Evolutionary conservation across 1,140 invertebrate genomes (phyloP), one percentile per base, ranked within the genome.

Genomic region (Pogonognathellus flavescens): DNA sequence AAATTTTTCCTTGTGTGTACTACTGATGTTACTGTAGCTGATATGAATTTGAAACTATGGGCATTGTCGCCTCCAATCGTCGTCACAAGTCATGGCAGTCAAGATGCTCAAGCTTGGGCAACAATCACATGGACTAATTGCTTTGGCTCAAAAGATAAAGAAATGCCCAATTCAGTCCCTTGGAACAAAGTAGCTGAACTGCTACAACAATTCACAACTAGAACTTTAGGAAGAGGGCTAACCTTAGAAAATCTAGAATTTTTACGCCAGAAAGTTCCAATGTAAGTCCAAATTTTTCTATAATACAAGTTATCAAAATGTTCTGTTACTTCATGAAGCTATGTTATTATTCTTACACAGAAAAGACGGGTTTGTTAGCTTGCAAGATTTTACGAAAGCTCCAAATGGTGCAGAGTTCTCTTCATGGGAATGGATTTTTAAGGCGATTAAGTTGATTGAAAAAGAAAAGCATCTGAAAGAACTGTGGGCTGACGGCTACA

Each of bases 391-490:
- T 50, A 31, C 70, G 6, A 76, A 76, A n/a, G 31, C 41, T 9
- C 25, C 11, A 11, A 18, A 18, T 55, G 80, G 53, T 22, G n/a
- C 4, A 62, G 57, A 49, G 7, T 82, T 82, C 9, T 57, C 81
- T 0, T 49, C 60, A n/a, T 82, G 81, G 81, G 81, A 82, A 41
- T 82, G 81, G 81, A 31, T 62, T 41, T 82, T 41, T 13, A 49
- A 41, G 14, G 59, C 31, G 4, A 8, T 82, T 0, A 62, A 82
- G 41, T 16, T 82, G 10, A 62, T 81, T 20, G 80, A 81, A 57
- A 76, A 76, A 31, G 70, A 76, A 76, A 81, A 81, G 80, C 20
- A 55, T 20, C 18, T 81, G 9, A 81, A 81, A 16, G 80, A 81
- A 20, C 31, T 62, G 2, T 82, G 81, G 81, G 53, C 8, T 52